Evolutionary conservation across 2,888 invertebrate genomes (phyloP).

Genomic region (Synergus itoensis): DNA sequence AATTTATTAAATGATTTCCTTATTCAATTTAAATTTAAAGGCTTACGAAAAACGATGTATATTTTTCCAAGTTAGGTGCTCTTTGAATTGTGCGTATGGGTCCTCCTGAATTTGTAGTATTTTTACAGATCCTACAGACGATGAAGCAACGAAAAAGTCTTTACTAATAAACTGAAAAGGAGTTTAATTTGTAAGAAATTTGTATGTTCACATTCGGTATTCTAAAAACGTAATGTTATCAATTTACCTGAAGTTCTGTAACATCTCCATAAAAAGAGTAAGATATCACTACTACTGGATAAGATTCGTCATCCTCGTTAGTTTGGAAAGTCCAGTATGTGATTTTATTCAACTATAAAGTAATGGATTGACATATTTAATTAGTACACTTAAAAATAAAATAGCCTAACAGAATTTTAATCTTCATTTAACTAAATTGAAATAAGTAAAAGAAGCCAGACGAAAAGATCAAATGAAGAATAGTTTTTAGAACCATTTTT

Average conservation of each 20-base stretch:
- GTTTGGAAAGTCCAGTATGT: constrained; percentile 86
- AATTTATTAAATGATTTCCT: constrained; percentile 8
- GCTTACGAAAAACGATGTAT: constrained; percentile 83
- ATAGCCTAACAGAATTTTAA: too few species aligned
- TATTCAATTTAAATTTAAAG: constrained; percentile 31
- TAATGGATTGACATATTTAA: not conserved
- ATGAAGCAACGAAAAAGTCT: constrained; percentile 82
- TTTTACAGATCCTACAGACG: constrained; percentile 84
- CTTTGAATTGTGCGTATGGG: constrained; percentile 80
- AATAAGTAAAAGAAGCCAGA: not conserved
- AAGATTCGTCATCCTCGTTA: constrained; percentile 83
- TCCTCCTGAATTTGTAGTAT: constrained; percentile 83
- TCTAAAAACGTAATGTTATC: too few species aligned
- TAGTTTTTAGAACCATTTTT: not conserved
- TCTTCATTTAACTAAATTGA: not conserved
- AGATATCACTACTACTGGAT: constrained; percentile 82
- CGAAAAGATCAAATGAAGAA: not conserved
- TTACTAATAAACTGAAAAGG: constrained; percentile 82
- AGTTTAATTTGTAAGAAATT: constrained; percentile 38
- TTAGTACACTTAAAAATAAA: too few species aligned
- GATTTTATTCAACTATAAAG: constrained; percentile 81
- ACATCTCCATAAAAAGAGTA: constrained; percentile 86
- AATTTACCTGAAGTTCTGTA: constrained; percentile 85
- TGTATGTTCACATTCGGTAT: not conserved
- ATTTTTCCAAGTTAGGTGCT: constrained; percentile 82